These are phyloP conservation scores for Chaetodon trifasciatus DNA, from an alignment of 2,797 vertebrate genomes.

Conservation along the genomic window DNA sequence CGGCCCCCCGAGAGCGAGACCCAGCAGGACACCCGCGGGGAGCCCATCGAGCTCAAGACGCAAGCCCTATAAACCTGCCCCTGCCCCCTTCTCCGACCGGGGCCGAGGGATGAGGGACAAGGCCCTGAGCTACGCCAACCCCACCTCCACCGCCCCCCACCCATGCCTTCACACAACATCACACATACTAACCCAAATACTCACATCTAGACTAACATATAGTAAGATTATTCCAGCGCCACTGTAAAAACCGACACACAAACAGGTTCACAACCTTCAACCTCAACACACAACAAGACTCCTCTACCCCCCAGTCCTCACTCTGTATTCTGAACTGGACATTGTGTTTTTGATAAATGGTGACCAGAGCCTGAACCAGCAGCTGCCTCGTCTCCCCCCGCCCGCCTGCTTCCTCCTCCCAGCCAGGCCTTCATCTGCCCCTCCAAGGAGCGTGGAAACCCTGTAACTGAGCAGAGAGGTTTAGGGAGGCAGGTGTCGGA, in stretches of 20 bases:
- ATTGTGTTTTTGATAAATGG: slow-evolving; percentile 69
- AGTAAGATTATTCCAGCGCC: slow-evolving; percentile 36
- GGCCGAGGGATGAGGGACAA: slow-evolving; percentile 66
- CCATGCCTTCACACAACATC: slow-evolving; percentile 50
- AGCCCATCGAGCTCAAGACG: slow-evolving; percentile 95
- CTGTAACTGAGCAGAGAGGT: slow-evolving; percentile 38
- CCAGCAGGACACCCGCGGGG: slow-evolving; percentile 88
- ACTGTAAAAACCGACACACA: slow-evolving; percentile 55
- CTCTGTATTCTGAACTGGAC: slow-evolving; percentile 72
- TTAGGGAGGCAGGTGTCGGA: slow-evolving; percentile 19
- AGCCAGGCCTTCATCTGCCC: slow-evolving; percentile 38
- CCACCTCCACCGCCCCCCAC: slow-evolving; percentile 55
- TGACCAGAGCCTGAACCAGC: slow-evolving; percentile 61
- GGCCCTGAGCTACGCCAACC: slow-evolving; percentile 70
- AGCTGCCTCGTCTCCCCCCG: slow-evolving; percentile 30
- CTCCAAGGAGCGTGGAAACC: slow-evolving; percentile 41
- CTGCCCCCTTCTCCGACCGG: slow-evolving; percentile 47
- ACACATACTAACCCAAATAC: slow-evolving; percentile 65
- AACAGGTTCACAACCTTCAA: slow-evolving; percentile 69
- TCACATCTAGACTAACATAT: slow-evolving; percentile 64
- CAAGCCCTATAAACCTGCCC: slow-evolving; percentile 87
- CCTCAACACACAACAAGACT: slow-evolving; percentile 73
- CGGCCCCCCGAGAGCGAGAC: slow-evolving; percentile 85
- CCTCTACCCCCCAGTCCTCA: slow-evolving; percentile 63
- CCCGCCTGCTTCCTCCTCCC: slow-evolving; percentile 46